Conservation (phyloP, 37 sponge, comb jelly and placozoan genomes). For the Chondrosia reniformis region DNA sequence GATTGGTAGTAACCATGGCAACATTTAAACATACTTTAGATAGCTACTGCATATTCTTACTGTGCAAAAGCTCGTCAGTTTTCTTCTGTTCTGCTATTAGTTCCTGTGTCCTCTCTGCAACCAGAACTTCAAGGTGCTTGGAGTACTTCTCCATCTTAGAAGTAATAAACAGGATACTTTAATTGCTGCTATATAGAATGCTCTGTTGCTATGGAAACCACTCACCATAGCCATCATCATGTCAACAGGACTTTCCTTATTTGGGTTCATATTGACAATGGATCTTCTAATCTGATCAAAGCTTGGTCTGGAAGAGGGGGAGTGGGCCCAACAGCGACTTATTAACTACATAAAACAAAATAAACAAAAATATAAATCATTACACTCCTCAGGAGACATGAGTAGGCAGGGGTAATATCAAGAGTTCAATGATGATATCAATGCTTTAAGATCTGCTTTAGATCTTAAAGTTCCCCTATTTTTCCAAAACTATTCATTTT, state of each 20-base stretch:
- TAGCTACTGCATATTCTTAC: slow-evolving; percentile 33
- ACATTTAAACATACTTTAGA: neutral
- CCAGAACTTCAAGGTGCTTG: slow-evolving; percentile 80
- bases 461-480: too few species aligned
- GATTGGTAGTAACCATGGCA: too few species aligned
- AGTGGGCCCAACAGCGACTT: slow-evolving; percentile 51
- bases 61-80: slow-evolving; percentile 72
- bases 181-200: neutral
- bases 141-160: slow-evolving; percentile 92
- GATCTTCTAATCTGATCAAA: slow-evolving; percentile 73
- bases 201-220: neutral
- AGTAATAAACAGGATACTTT: neutral
- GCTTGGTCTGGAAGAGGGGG: slow-evolving; percentile 48
- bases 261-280: slow-evolving; percentile 59
- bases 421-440: too few species aligned
- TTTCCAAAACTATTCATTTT: too few species aligned
- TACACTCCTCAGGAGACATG: too few species aligned
- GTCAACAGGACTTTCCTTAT: slow-evolving; percentile 80
- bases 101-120: slow-evolving; percentile 81
- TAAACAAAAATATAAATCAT: too few species aligned
- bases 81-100: slow-evolving; percentile 78
- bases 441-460: too few species aligned
- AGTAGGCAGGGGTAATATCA: too few species aligned
- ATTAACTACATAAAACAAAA: slow-evolving; percentile 46
- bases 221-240: slow-evolving; percentile 87